Conservation (phyloP, 2,888 invertebrate genomes). For the Elmis aenea region DNA sequence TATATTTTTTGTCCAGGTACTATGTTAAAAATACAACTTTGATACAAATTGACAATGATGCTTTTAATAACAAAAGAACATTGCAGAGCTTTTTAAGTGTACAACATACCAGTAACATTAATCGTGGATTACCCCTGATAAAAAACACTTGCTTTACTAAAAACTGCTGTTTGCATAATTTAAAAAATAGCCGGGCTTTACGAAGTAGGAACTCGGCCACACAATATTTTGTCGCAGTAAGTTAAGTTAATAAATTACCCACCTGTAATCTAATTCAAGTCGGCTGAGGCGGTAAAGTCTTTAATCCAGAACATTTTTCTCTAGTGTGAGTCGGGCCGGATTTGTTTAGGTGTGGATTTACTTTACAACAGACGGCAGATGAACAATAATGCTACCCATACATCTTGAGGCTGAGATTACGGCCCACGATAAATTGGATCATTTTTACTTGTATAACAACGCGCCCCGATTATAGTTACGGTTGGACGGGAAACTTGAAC, state of each 20-base stretch:
- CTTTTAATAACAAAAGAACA: no score
- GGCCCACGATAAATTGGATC: conserved; percentile 14
- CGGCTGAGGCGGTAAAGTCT: conserved; percentile 10
- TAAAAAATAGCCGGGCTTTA: no score
- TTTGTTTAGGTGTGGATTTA: conserved; percentile 21
- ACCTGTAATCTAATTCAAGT: conserved; percentile 15
- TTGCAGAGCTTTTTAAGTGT: no score
- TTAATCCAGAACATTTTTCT: conserved; percentile 17
- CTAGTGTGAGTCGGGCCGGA: conserved; percentile 10
- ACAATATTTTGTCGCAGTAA: no score
- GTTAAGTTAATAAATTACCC: conserved; percentile 11
- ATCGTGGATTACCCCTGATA: no score
- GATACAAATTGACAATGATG: no score
- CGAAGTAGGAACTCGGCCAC: no score
- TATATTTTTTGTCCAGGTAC: no score
- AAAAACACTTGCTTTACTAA: no score
- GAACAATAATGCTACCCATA: conserved; percentile 16
- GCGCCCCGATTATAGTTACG: conserved; percentile 7
- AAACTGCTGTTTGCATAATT: no score
- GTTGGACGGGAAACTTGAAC: background rate
- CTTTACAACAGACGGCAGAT: conserved; percentile 17
- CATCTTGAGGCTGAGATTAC: conserved; percentile 14
- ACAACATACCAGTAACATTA: no score
- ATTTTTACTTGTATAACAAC: conserved; percentile 15
- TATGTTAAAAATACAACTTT: no score